phyloP scores from a whole-genome alignment of 2,888 invertebrate genomes.

The Drosophila antonietae region DNA sequence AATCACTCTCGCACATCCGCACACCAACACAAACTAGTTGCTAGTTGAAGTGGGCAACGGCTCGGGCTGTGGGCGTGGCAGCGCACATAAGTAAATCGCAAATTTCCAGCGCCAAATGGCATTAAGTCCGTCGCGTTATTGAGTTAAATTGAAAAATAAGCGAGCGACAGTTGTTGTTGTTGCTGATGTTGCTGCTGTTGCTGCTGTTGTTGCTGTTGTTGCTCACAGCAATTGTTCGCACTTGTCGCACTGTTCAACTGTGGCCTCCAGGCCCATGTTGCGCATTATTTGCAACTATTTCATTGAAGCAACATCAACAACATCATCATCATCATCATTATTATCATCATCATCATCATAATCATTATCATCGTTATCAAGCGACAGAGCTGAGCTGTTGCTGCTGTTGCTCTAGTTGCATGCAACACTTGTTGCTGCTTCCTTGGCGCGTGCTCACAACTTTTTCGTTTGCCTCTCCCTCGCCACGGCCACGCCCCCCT shows the following conservation, averaged over 20 bases:
- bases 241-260: slow-evolving; percentile 24
- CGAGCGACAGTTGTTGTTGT: slow-evolving; percentile 67
- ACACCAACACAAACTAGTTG: slow-evolving; percentile 11
- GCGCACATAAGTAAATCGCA: slow-evolving; percentile 62
- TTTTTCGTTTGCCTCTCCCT: background rate
- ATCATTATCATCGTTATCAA: slow-evolving; percentile 9
- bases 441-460: slow-evolving; percentile 28
- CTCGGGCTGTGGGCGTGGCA: slow-evolving; percentile 37
- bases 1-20: slow-evolving; percentile 75
- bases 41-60: slow-evolving; percentile 24
- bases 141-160: slow-evolving; percentile 83
- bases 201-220: slow-evolving; percentile 47
- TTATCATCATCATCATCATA: background rate
- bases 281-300: slow-evolving; percentile 54
- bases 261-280: slow-evolving; percentile 17
- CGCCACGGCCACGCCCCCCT: background rate
- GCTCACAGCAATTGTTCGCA: slow-evolving; percentile 56
- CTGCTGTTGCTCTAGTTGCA: slow-evolving; percentile 17
- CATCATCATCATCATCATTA: slow-evolving; percentile 1
- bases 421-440: slow-evolving; percentile 35
- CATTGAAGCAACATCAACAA: slow-evolving; percentile 27
- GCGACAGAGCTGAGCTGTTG: too few species aligned
- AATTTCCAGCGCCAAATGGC: slow-evolving; percentile 78
- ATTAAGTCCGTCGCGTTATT: slow-evolving; percentile 79
- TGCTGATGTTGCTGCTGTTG: slow-evolving; percentile 30